Conservation (phyloP, 2,888 invertebrate genomes). For the Amphipyra tragopoginis region DNA sequence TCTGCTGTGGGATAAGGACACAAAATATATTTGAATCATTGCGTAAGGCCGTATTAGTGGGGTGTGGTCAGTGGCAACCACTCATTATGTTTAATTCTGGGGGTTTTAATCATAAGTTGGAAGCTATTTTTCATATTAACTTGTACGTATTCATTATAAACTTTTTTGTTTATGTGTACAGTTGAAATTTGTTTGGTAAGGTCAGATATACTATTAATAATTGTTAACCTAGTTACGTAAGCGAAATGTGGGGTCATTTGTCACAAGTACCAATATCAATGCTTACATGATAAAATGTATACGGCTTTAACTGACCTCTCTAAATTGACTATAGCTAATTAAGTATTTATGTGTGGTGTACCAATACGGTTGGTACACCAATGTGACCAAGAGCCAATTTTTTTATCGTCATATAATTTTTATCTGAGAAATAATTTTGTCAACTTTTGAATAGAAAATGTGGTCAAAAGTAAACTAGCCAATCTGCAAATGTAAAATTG, state of each 20-base stretch:
- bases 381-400: no score
- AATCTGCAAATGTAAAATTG: no score
- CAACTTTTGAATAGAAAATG: no score
- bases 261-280: conserved; percentile 34
- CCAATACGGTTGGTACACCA: no score
- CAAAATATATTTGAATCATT: conserved; percentile 74
- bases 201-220: conserved; percentile 49
- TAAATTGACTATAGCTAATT: conserved; percentile 19
- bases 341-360: conserved; percentile 4
- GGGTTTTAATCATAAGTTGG: conserved; percentile 80
- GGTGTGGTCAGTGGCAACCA: conserved; percentile 81
- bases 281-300: conserved; percentile 5
- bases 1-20: conserved; percentile 64
- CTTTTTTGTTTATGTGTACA: conserved; percentile 47
- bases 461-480: no score
- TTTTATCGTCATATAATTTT: no score
- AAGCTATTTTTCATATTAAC: conserved; percentile 73
- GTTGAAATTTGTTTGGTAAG: conserved; percentile 31
- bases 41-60: conserved; percentile 76
- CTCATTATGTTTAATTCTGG: conserved; percentile 82
- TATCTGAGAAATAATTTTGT: no score
- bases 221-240: conserved; percentile 49
- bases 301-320: conserved; percentile 23
- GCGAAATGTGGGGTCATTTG: conserved; percentile 31
- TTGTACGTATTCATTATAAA: conserved; percentile 53